phyloP scores from a whole-genome alignment of 2,113 vertebrate genomes.

The Dendropsophus ebraccatus region DNA sequence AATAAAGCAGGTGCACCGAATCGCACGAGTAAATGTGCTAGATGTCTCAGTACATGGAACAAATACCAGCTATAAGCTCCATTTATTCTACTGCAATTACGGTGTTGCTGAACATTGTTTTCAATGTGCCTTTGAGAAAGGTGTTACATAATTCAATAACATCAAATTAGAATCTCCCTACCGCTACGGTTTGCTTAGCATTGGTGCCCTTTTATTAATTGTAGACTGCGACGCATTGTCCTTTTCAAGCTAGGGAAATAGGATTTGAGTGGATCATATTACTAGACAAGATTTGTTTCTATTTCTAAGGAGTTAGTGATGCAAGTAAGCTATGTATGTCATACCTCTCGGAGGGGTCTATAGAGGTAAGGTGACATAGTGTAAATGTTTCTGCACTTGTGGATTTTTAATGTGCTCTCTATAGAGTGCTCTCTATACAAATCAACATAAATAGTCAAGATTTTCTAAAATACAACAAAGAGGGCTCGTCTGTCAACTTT shows the following conservation, averaged over 20 bases:
- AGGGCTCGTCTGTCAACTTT: too few species aligned
- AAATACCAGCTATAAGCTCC: background rate
- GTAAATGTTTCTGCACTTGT: too few species aligned
- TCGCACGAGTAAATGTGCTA: background rate
- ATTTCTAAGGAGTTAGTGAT: background rate
- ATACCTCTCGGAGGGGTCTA: too few species aligned
- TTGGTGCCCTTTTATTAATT: background rate
- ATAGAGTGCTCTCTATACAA: too few species aligned
- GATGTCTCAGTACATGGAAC: background rate
- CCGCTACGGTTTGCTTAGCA: background rate
- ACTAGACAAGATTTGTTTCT: background rate
- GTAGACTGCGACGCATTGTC: background rate
- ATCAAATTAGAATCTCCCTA: background rate
- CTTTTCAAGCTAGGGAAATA: background rate
- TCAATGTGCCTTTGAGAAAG: slow-evolving; percentile 25
- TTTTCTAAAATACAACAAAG: too few species aligned
- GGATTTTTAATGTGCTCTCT: too few species aligned
- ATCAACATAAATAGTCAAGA: too few species aligned
- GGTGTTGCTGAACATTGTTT: background rate
- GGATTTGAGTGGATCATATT: background rate
- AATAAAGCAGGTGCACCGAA: background rate
- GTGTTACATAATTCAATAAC: background rate
- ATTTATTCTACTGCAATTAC: background rate
- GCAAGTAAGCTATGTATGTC: background rate
- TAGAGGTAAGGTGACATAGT: too few species aligned